Evolutionary conservation across 2,797 vertebrate genomes (phyloP).

Genomic region (Gymnopithys bicolor): DNA sequence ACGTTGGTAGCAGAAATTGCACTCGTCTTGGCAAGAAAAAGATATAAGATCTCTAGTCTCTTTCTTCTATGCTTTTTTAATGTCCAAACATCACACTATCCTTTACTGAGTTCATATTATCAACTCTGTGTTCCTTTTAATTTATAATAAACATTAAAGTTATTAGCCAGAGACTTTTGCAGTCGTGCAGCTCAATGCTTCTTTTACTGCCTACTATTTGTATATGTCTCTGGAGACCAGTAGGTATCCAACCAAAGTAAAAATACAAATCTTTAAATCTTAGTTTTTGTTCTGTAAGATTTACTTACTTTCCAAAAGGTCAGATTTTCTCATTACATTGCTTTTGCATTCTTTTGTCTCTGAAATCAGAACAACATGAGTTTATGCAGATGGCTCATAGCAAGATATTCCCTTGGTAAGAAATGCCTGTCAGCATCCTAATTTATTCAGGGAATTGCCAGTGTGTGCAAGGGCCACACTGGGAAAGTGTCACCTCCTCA

Average conservation of each 20-base stretch:
- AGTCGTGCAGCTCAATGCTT: neutral
- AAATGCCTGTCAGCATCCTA: neutral
- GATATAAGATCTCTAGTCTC: neutral
- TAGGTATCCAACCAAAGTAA: neutral
- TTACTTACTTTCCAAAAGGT: neutral
- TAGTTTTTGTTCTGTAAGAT: neutral
- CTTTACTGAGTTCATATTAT: neutral
- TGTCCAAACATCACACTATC: neutral
- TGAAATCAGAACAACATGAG: neutral
- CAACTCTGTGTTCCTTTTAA: neutral
- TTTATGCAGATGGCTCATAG: neutral
- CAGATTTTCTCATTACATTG: neutral
- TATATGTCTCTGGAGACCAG: neutral
- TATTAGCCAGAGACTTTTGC: neutral
- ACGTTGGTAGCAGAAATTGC: neutral
- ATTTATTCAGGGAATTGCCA: neutral
- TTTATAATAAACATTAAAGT: neutral
- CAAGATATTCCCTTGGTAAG: neutral
- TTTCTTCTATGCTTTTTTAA: neutral
- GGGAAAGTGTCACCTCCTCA: neutral
- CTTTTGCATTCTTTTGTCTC: neutral
- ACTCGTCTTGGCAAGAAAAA: neutral
- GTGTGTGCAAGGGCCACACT: neutral
- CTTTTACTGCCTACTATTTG: neutral
- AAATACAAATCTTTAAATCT: neutral